Base-by-base conservation (phyloP, 1,140 invertebrate genomes). In the Panagrolaimus sp. region DNA sequence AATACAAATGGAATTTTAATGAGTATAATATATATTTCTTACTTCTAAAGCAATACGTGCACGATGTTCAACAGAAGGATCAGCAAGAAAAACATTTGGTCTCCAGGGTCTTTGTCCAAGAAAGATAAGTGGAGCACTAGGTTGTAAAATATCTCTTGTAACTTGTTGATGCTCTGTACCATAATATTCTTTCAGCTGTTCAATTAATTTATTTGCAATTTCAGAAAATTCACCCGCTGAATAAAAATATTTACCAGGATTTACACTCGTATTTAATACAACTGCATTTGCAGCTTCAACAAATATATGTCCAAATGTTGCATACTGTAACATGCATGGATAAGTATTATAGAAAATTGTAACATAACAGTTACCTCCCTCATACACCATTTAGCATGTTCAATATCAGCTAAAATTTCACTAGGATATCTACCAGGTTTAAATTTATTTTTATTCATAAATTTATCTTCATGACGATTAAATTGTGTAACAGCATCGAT, bases 231-330 rank as follows among this genome's bases (percentile, higher is more conserved):
- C 51, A 27, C 20, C 51, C 20, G 51, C 51, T n/a, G 51, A 20
- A 57, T 27, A 11, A 27, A 57, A 57, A 27, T 57, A 57, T 27
- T 57, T 57, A 5, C 51, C 51, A 11, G 51, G 51, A 57, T 57
- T 57, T 11, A 57, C 51, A 27, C 51, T 57, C 20, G 51, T 25
- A 27, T 57, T 57, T 9, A 57, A 27, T 1, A 57, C 51, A 9
- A 57, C 51, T 20, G 51, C 51, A 57, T 57, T 57, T n/a, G 51
- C 51, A 57, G 51, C 51, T 57, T 57, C 51, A 20, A 57, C 51
- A 27, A 57, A 57, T 5, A 57, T 20, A 57, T 57, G 11, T 25
- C 51, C 51, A 57, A 57, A 57, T 25, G 51, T 16, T 11, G 51
- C 51, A 27, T 57, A 57, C 51, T 57, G 27, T 27, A 57, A 57